Evolutionary conservation across 1,140 invertebrate species (phyloP).

Genomic region (Trachymyrmex cornetzi): DNA sequence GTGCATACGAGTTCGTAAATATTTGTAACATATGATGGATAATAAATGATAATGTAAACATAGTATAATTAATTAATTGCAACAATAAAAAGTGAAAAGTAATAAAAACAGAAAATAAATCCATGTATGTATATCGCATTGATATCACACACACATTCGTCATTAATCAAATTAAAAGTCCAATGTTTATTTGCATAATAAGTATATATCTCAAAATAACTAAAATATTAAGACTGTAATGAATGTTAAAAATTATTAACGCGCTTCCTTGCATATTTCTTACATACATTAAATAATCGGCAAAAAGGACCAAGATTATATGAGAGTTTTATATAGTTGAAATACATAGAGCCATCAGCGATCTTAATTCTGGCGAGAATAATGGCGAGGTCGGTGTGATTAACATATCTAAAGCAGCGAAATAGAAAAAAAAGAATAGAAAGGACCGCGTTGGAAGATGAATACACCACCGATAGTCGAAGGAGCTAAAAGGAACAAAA

Average conservation of each 20-base stretch:
- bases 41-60: neutral
- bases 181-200: neutral
- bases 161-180: neutral
- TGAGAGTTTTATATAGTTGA: neutral
- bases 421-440: slow-evolving; percentile 15
- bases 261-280: neutral
- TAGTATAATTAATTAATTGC: neutral
- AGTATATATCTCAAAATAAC: neutral
- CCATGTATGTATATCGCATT: neutral
- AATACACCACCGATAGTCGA: slow-evolving; percentile 51
- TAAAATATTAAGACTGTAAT: neutral
- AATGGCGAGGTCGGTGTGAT: slow-evolving; percentile 32
- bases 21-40: neutral
- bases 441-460: slow-evolving; percentile 20
- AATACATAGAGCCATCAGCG: slow-evolving; percentile 19
- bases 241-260: slow-evolving; percentile 6
- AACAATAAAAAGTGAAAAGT: neutral
- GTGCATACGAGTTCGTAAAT: neutral
- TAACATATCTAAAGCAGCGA: slow-evolving; percentile 57
- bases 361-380: slow-evolving; percentile 49
- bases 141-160: neutral
- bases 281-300: neutral
- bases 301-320: slow-evolving; percentile 2
- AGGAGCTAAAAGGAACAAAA: slow-evolving; percentile 44
- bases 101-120: neutral